Conservation (phyloP, 2,888 invertebrate genomes). For the Odontothrips loti region DNA sequence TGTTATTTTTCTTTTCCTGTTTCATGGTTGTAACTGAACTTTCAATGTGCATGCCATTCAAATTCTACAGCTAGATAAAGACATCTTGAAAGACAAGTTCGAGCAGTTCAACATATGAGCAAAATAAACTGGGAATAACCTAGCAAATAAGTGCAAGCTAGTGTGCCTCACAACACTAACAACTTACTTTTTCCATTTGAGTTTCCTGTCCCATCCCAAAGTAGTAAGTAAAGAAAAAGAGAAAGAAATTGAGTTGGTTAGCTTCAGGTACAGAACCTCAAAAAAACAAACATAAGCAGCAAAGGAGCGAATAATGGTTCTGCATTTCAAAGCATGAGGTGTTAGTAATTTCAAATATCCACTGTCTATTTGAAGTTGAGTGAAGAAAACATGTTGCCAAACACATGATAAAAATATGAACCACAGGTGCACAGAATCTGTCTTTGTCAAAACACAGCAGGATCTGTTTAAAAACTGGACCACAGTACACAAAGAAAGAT, state of each 20-base stretch:
- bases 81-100: constrained; percentile 28
- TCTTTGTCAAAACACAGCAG: too few relatives aligned
- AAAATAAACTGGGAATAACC: constrained; percentile 28
- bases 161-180: background rate
- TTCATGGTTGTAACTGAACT: too few relatives aligned
- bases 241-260: constrained; percentile 40
- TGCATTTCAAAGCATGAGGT: too few relatives aligned
- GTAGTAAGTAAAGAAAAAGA: constrained; percentile 49
- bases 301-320: constrained; percentile 23
- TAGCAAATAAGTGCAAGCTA: constrained; percentile 7
- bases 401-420: too few relatives aligned
- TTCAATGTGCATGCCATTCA: too few relatives aligned
- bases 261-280: constrained; percentile 45
- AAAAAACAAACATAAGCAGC: constrained; percentile 34
- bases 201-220: constrained; percentile 62
- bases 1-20: too few relatives aligned
- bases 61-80: background rate
- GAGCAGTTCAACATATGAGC: background rate
- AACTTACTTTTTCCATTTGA: constrained; percentile 96
- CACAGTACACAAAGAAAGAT: constrained; percentile 42
- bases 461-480: too few relatives aligned
- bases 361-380: too few relatives aligned
- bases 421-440: too few relatives aligned
- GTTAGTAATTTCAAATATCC: too few relatives aligned
- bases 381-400: too few relatives aligned